These are phyloP conservation scores for Salvelinus sp. DNA, from an alignment of 2,113 vertebrate species.

Conservation along the genomic window DNA sequence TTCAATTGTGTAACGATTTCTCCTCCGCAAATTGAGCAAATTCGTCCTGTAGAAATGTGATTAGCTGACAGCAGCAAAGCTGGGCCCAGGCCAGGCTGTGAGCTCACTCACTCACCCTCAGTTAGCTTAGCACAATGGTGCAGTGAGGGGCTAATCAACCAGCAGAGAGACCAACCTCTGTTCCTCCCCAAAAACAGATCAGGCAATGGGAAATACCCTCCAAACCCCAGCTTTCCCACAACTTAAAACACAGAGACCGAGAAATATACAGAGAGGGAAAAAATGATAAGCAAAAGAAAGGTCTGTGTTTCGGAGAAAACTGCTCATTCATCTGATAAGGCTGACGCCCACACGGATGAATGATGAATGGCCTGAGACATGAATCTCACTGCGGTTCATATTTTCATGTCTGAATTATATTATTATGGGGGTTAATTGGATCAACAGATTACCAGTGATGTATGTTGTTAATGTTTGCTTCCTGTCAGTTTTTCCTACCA, in stretches of 20 bases:
- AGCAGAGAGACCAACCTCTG: slow-evolving; percentile 45
- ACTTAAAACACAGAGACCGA: background rate
- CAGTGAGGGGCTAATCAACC: background rate
- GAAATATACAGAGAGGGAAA: background rate
- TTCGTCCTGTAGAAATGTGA: slow-evolving; percentile 24
- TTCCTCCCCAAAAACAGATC: slow-evolving; percentile 43
- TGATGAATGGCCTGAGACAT: slow-evolving; percentile 45
- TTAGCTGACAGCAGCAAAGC: too few species aligned
- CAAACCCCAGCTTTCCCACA: slow-evolving; percentile 13
- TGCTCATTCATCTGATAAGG: slow-evolving; percentile 67
- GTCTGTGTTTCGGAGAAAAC: slow-evolving; percentile 45
- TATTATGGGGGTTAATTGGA: too few species aligned
- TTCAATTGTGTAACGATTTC: slow-evolving; percentile 17
- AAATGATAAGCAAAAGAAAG: slow-evolving; percentile 29
- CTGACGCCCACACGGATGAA: slow-evolving; percentile 48
- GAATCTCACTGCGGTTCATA: too few species aligned
- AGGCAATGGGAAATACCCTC: slow-evolving; percentile 48
- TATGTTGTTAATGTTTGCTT: too few species aligned
- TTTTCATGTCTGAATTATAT: too few species aligned
- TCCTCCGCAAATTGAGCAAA: slow-evolving; percentile 14
- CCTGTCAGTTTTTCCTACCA: too few species aligned
- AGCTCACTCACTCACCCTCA: slow-evolving; percentile 40
- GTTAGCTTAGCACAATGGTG: slow-evolving; percentile 24
- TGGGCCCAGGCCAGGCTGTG: slow-evolving; percentile 55
- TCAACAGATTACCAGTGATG: too few species aligned